phyloP scores from a whole-genome alignment of 2,113 vertebrate species.

The Tiliqua scincoides region DNA sequence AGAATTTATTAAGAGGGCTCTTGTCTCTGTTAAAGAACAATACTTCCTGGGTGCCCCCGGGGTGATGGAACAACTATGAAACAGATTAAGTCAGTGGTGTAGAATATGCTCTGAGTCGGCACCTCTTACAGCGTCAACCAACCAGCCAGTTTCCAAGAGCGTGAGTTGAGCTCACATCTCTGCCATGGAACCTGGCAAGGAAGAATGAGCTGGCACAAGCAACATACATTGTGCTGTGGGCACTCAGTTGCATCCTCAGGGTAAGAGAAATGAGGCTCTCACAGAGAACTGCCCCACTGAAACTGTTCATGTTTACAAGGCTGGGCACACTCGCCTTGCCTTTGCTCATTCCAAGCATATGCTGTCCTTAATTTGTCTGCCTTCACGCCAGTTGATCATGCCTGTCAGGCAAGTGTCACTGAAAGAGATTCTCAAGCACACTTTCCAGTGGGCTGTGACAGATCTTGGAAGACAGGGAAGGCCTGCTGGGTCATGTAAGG shows the following conservation, averaged over 20 bases:
- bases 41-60: neutral
- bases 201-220: neutral
- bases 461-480: neutral
- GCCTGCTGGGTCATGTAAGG: neutral
- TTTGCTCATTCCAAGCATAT: neutral
- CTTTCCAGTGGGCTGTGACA: neutral
- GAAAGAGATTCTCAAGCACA: neutral
- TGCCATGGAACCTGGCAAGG: slow-evolving; percentile 21
- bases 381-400: neutral
- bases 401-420: neutral
- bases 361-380: neutral
- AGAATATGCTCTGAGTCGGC: neutral
- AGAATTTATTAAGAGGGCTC: neutral
- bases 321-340: neutral
- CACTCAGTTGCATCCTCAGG: neutral
- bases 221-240: neutral
- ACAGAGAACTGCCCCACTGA: neutral
- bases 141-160: slow-evolving; percentile 1
- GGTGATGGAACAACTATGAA: neutral
- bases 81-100: no score
- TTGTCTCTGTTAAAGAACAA: neutral
- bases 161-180: slow-evolving; percentile 13
- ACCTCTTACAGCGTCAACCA: neutral
- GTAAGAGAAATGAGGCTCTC: neutral
- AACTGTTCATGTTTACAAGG: neutral